Base-by-base conservation (phyloP, 2,113 vertebrate species). In the Regulus satrapa region DNA sequence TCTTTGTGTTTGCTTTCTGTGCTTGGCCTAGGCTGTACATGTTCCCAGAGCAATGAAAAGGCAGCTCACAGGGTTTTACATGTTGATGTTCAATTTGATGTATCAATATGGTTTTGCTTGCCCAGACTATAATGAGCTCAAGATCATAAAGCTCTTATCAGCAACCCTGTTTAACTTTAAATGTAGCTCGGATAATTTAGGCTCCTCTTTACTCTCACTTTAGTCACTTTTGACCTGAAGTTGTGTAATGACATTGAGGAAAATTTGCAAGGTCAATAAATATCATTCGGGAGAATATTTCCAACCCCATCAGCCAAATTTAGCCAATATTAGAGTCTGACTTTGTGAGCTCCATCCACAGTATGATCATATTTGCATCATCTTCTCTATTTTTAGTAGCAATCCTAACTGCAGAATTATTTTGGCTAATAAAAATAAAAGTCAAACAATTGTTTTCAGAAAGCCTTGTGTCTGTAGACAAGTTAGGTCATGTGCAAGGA, bases 21-120 rank as follows among this genome's bases (percentile, higher is more conserved):
- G 18, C 59, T 86, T 88, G 68, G 49, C 52, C 48, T 75, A 61
- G 64, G 41, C 41, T 82, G 62, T 76, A 31, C 49, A 48, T 18
- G 52, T 84, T 93, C 79, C 82, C 89, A 86, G 93, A 92, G 86
- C 80, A 95, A 87, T 0, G 4, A 78, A 91, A 95, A 87, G 61
- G 36, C 56, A 71, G 86, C 68, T 89, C 73, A 75, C 79, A 72
- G 86, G 69, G 68, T 63, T 94, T 95, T 94, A 84, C 24, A 19
- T 82, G 56, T 81, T 95, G 96, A 95, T 87, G 96, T 91, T 95
- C 80, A 95, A 94, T 96, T 92, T 92, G 84, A 91, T 94, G 76
- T 95, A 94, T 92, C 94, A 95, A 97, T 94, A 96, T 52, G 90
- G 83, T 91, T 96, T 80, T 94, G 91, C 95, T 94, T 95, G 96